Percentiles rank a stretch among this genome's conserved stretches.
These are phyloP conservation scores for Thalassarche chlororhynchos DNA, from an alignment of 2,113 vertebrate genomes.

Conservation along the genomic window DNA sequence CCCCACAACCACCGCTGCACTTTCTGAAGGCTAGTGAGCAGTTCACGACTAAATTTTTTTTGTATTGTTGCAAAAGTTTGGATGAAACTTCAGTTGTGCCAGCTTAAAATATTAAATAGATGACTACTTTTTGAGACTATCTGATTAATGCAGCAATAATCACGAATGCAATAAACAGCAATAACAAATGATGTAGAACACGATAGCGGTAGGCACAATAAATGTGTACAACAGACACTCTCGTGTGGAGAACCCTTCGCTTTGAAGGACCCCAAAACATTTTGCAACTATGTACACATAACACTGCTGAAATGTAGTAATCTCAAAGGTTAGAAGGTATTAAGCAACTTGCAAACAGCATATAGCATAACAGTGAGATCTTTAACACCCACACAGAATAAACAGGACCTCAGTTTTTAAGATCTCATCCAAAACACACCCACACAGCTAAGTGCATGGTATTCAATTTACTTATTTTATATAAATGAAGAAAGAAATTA, in stretches of 20 bases:
- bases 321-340: not conserved
- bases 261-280: not conserved
- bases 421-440: slow-evolving; percentile 21
- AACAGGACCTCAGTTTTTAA: slow-evolving; percentile 16
- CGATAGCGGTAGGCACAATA: not conserved
- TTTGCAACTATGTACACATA: not conserved
- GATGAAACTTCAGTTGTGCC: not conserved
- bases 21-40: not conserved
- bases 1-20: not conserved
- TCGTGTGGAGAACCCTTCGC: accelerated
- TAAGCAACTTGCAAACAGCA: not conserved
- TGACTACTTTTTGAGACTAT: not conserved
- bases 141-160: not conserved
- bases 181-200: not conserved
- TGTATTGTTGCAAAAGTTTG: not conserved
- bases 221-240: not conserved
- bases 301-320: not conserved
- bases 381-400: slow-evolving; percentile 9
- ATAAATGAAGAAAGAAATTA: not conserved
- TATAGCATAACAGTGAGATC: not conserved
- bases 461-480: not conserved
- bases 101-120: not conserved
- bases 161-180: not conserved
- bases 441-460: not conserved
- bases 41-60: not conserved